Evolutionary conservation across 2,113 vertebrate species (phyloP).

Genomic region (Oreochromis tanganicae): DNA sequence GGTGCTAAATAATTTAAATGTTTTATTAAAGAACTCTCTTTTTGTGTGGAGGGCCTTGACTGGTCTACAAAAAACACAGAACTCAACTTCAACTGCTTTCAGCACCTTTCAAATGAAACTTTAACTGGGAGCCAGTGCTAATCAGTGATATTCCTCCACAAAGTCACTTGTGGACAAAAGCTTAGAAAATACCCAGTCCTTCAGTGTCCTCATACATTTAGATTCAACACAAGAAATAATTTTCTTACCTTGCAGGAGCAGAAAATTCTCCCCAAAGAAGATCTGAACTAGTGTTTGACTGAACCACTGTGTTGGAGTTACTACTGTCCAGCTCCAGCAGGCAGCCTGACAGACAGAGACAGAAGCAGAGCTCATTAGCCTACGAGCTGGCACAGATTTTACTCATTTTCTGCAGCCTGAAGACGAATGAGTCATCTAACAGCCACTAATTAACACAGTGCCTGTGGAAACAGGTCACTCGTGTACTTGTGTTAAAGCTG

Average conservation of each 20-base stretch:
- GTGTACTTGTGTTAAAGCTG: not conserved
- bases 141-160: not conserved
- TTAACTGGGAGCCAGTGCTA: not conserved
- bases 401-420: not conserved
- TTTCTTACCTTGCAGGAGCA: constrained; percentile 80
- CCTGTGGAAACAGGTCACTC: not conserved
- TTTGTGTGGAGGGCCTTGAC: not conserved
- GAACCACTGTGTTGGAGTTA: constrained; percentile 67
- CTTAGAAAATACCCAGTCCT: not conserved
- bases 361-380: not conserved
- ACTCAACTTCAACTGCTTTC: not conserved
- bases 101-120: not conserved
- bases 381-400: not conserved
- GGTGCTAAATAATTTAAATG: not conserved
- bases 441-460: not conserved
- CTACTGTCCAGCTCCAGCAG: constrained; percentile 67
- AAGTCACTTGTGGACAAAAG: not conserved
- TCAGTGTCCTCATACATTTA: not conserved
- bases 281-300: constrained; percentile 65
- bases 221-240: fast-evolving
- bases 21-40: not conserved
- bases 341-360: constrained; percentile 36
- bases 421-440: not conserved
- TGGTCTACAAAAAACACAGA: not conserved
- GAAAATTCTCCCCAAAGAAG: constrained; percentile 90